Evolutionary conservation across 1,140 invertebrate genomes (phyloP).

Genomic region (Sesamia nonagrioides): DNA sequence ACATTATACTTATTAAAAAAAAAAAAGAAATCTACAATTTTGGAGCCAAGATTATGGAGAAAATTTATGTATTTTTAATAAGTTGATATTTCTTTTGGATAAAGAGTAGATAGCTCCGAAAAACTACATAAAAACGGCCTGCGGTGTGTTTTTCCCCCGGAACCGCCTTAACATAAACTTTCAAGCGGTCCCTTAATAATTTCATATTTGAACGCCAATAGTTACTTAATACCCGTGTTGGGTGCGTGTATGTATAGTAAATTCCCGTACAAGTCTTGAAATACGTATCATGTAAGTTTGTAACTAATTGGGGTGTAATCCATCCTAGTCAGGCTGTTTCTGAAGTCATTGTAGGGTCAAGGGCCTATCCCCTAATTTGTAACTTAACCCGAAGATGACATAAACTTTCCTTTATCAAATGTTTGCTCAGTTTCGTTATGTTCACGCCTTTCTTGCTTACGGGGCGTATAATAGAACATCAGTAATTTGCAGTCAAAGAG

Average conservation of each 20-base stretch:
- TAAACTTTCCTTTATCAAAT: constrained; percentile 38
- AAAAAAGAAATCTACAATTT: no score
- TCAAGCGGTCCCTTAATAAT: constrained; percentile 31
- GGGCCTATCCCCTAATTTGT: constrained; percentile 37
- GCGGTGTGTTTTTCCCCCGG: no score
- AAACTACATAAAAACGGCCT: no score
- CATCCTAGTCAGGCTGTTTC: constrained; percentile 20
- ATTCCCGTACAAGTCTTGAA: constrained; percentile 42
- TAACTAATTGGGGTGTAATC: constrained; percentile 45
- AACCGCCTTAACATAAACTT: constrained; percentile 7
- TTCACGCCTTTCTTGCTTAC: neutral
- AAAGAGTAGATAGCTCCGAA: no score
- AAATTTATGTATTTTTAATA: no score
- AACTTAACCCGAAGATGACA: constrained; percentile 31
- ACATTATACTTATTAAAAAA: no score
- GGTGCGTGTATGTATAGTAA: constrained; percentile 16
- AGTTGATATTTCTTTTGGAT: no score
- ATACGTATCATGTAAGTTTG: neutral
- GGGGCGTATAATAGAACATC: neutral
- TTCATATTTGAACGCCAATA: constrained; percentile 21
- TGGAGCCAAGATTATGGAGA: no score
- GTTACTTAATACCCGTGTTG: constrained; percentile 27
- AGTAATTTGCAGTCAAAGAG: no score
- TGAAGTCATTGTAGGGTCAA: constrained; percentile 30
- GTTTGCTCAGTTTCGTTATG: constrained; percentile 28